Percentiles rank a stretch among this genome's conserved stretches.
phyloP scores from a whole-genome alignment of 2,113 vertebrate genomes.

The Apteryx mantelli region DNA sequence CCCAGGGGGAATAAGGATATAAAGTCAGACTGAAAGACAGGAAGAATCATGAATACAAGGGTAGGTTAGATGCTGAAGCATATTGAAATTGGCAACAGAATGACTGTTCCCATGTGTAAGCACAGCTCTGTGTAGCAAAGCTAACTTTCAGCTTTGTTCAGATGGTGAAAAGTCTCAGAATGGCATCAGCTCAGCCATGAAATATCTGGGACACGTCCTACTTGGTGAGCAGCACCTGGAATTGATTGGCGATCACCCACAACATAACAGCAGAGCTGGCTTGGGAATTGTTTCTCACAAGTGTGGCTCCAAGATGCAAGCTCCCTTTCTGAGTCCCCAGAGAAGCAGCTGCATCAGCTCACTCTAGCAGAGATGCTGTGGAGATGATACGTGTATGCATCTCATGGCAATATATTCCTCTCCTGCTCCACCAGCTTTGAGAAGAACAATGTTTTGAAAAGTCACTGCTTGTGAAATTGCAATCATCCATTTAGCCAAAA shows the following conservation, averaged over 20 bases:
- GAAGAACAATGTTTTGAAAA: background rate
- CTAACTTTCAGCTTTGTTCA: conserved; percentile 36
- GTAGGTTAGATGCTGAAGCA: background rate
- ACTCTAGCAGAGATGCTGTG: background rate
- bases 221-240: conserved; percentile 43
- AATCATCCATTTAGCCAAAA: background rate
- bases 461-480: background rate
- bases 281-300: conserved; percentile 16
- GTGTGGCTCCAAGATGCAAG: background rate
- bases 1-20: background rate
- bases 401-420: background rate
- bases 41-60: conserved; percentile 19
- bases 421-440: background rate
- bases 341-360: conserved; percentile 5
- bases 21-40: background rate
- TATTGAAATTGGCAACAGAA: conserved; percentile 11
- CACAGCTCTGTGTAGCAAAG: background rate
- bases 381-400: background rate
- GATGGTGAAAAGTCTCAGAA: conserved; percentile 17
- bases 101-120: conserved; percentile 29
- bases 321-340: background rate
- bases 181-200: conserved; percentile 18
- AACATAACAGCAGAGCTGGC: background rate
- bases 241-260: background rate
- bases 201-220: conserved; percentile 6